A percentile compares a stretch with the other conserved stretches of the same genome.
These are phyloP conservation scores for Spilosoma lubricipeda DNA, from an alignment of 2,888 invertebrate genomes.

Conservation along the genomic window DNA sequence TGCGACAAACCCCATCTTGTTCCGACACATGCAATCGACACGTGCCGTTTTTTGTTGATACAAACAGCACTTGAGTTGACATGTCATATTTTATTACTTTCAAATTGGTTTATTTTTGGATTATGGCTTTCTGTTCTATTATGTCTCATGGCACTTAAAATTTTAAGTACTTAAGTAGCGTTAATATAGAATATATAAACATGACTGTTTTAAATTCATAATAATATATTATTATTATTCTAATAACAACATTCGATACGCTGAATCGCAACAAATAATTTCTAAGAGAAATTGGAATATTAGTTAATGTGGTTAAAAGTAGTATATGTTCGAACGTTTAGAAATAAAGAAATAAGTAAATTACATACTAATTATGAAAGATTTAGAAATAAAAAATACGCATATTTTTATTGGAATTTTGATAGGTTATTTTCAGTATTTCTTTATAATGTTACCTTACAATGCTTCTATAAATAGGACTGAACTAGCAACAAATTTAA, in stretches of 20 bases:
- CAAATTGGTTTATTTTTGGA: constrained; percentile 35
- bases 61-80: constrained; percentile 41
- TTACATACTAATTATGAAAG: too few species aligned
- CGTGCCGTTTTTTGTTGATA: constrained; percentile 54
- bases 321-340: too few species aligned
- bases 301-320: too few species aligned
- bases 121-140: constrained; percentile 12
- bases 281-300: too few species aligned
- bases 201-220: not conserved
- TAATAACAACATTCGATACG: too few species aligned
- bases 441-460: not conserved
- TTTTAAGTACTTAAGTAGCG: not conserved
- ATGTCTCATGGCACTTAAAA: not conserved
- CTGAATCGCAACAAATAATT: too few species aligned
- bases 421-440: not conserved
- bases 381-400: not conserved
- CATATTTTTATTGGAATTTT: not conserved
- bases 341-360: not conserved
- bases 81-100: constrained; percentile 40
- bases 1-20: constrained; percentile 42
- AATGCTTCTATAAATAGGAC: not conserved
- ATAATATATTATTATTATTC: too few species aligned
- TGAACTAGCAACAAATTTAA: not conserved
- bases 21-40: constrained; percentile 54
- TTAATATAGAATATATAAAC: not conserved